phyloP scores from a whole-genome alignment of 2,888 invertebrate genomes.

The Lithodes maja region DNA sequence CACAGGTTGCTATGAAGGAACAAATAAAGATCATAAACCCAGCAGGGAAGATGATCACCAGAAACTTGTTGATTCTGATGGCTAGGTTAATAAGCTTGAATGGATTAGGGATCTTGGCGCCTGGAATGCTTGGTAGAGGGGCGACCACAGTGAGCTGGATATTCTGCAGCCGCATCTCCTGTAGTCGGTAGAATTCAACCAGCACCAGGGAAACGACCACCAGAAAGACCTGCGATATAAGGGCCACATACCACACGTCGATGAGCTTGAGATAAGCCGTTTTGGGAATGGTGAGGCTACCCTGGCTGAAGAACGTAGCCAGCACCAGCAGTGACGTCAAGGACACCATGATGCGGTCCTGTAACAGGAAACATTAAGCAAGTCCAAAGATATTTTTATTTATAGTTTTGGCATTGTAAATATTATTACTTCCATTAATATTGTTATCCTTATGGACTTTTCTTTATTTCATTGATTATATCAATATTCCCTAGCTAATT shows the following conservation, averaged over 20 bases:
- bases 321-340: conserved; percentile 49
- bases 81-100: background rate
- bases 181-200: conserved; percentile 36
- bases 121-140: background rate
- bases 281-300: conserved; percentile 45
- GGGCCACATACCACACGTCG: conserved; percentile 54
- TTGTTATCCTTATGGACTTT: no score
- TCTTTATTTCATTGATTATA: no score
- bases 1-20: conserved; percentile 18
- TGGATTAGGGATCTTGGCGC: no score
- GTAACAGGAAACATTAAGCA: background rate
- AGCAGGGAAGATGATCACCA: conserved; percentile 19
- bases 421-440: no score
- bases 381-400: no score
- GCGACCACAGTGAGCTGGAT: conserved; percentile 12
- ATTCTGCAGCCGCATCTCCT: background rate
- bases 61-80: background rate
- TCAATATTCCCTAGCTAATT: no score
- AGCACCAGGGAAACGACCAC: conserved; percentile 42
- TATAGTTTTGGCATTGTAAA: no score
- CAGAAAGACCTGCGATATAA: conserved; percentile 47
- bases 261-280: conserved; percentile 57
- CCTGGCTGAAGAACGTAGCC: conserved; percentile 49
- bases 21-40: conserved; percentile 13
- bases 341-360: conserved; percentile 58